Evolutionary conservation across 2,888 invertebrate genomes (phyloP).

Genomic region (Octonoba sinensis): DNA sequence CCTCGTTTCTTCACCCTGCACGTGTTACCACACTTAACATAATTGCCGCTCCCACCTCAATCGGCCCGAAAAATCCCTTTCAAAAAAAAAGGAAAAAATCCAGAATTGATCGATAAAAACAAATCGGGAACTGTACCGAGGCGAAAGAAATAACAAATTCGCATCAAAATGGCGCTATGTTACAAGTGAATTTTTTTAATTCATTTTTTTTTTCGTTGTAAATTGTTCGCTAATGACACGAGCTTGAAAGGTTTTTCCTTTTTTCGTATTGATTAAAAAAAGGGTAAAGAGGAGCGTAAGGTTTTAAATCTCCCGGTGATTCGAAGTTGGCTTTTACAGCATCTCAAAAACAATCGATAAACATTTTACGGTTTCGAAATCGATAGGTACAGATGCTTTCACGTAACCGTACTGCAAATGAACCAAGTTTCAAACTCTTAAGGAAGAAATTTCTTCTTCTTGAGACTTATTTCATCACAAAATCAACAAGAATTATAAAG

Average conservation of each 20-base stretch:
- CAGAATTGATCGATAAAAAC: slow-evolving; percentile 38
- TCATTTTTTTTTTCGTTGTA: slow-evolving; percentile 16
- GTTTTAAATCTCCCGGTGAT: slow-evolving; percentile 5
- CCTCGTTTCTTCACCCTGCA: slow-evolving; percentile 22
- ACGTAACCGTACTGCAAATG: no score
- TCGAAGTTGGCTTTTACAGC: background rate
- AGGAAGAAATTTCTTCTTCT: no score
- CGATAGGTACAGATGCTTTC: no score
- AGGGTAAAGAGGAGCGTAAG: background rate
- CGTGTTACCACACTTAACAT: slow-evolving; percentile 60
- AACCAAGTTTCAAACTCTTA: no score
- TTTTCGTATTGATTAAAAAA: slow-evolving; percentile 33
- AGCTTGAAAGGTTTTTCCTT: slow-evolving; percentile 29
- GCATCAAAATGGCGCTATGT: slow-evolving; percentile 37
- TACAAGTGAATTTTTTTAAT: background rate
- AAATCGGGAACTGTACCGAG: slow-evolving; percentile 26
- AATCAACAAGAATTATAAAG: no score
- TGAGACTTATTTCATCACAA: no score
- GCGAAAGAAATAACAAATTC: slow-evolving; percentile 33
- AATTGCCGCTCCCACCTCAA: slow-evolving; percentile 50
- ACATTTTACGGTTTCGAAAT: no score
- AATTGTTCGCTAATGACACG: slow-evolving; percentile 54
- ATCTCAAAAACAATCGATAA: background rate
- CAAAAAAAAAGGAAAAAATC: background rate
- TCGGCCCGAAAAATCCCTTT: slow-evolving; percentile 40